A percentile compares a stretch with the other conserved stretches of the same genome.
Conservation (phyloP, 2,113 vertebrate species). For the Daphoenositta chrysoptera region DNA sequence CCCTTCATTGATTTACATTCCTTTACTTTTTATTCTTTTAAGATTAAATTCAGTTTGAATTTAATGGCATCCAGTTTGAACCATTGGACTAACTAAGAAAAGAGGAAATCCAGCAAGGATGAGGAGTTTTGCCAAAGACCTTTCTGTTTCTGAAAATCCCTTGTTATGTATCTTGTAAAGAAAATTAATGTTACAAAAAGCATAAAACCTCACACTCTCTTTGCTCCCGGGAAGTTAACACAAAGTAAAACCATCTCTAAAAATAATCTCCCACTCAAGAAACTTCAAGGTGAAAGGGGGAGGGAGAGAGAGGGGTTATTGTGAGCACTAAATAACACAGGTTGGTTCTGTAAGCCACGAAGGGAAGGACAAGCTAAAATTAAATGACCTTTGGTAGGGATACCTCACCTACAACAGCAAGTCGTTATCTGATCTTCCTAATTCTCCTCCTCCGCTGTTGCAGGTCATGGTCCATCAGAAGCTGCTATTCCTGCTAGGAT, state of each 20-base stretch:
- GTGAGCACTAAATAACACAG: neutral
- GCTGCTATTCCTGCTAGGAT: neutral
- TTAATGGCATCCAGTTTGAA: neutral
- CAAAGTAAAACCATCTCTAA: neutral
- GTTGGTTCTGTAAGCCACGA: neutral
- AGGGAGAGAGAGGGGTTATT: neutral
- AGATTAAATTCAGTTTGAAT: neutral
- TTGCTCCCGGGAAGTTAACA: neutral
- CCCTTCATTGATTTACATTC: neutral
- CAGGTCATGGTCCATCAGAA: neutral
- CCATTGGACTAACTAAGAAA: neutral
- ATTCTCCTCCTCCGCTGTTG: neutral
- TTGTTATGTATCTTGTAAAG: neutral
- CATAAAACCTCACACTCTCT: neutral
- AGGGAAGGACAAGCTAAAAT: conserved; percentile 20
- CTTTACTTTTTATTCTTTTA: neutral
- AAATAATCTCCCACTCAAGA: neutral
- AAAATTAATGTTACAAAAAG: neutral
- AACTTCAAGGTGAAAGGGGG: neutral
- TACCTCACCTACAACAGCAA: neutral
- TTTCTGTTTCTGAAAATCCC: neutral
- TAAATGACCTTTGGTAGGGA: conserved; percentile 33
- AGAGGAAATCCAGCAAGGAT: neutral
- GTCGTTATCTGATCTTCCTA: conserved; percentile 1
- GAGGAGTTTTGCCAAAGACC: neutral